Percentiles rank a stretch among this genome's conserved stretches.
phyloP scores from a whole-genome alignment of 2,888 invertebrate species.

The Spisula subtruncata region DNA sequence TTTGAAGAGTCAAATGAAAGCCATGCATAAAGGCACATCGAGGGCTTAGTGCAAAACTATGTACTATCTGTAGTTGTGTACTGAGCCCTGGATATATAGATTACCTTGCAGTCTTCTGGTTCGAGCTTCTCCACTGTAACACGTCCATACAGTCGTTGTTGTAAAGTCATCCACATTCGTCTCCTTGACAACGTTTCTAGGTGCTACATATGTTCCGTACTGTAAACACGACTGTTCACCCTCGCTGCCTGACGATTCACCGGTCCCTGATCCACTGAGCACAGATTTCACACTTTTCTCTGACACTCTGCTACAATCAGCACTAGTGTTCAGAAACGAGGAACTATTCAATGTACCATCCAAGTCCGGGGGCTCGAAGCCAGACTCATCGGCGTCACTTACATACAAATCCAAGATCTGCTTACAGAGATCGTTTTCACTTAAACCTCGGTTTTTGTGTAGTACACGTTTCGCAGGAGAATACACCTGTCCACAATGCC shows the following conservation, averaged over 20 bases:
- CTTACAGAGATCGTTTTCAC: conserved; percentile 74
- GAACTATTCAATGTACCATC: conserved; percentile 26
- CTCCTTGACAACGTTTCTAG: conserved; percentile 65
- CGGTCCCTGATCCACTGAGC: not conserved
- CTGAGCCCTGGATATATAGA: no score
- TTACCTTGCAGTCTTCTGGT: conserved; percentile 73
- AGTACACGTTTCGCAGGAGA: conserved; percentile 69
- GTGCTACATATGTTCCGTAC: conserved; percentile 73
- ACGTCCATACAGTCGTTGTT: conserved; percentile 70
- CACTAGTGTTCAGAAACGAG: conserved; percentile 20
- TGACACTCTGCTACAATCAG: not conserved
- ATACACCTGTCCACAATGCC: conserved; percentile 65
- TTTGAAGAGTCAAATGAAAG: no score
- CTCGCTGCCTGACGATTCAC: conserved; percentile 24
- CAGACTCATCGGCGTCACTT: conserved; percentile 75
- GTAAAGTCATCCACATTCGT: conserved; percentile 75
- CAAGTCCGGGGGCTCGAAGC: conserved; percentile 31
- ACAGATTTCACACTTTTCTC: not conserved
- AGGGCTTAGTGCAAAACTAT: no score
- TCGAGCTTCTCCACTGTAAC: conserved; percentile 71
- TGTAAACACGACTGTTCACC: conserved; percentile 45
- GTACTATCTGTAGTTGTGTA: no score
- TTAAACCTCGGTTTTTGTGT: conserved; percentile 70
- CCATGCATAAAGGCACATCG: no score
- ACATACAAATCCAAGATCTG: conserved; percentile 76